Base-by-base conservation (phyloP, 2,113 vertebrate genomes). In the Podarcis raffonei region DNA sequence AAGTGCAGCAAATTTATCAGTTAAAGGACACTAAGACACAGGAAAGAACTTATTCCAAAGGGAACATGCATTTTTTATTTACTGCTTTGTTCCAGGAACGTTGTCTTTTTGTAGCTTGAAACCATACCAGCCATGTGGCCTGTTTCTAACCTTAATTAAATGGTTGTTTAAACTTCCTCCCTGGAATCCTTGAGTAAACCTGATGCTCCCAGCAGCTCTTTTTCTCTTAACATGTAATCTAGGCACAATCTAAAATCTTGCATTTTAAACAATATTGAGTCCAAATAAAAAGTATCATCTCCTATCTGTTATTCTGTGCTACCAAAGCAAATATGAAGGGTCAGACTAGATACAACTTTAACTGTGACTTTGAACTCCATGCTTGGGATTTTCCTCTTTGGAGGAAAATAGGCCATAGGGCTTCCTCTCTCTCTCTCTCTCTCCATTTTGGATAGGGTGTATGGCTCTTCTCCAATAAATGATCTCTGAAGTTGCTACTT, bases 1-100 rank as follows among this genome's bases (percentile, higher is more conserved):
- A 91, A 93, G 87, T 85, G 78, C 91, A 91, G 87, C 80, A 80
- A 78, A 37, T 84, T 53, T 87, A 91, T 94, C 92, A 90, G 57
- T 89, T 88, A 79, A 69, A 89, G 88, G 23, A 88, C n/a, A 68
- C 4, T 57, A 35, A 66, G 57, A 83, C 39, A 35, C 3, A 18
- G 57, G 42, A 8, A 66, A 68, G 39, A 76, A 42, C 59, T 53
- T 77, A 77, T 76, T 88, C 81, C 59, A 66, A 77, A 80, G 77
- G 66, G 66, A 87, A 7, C 66, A 71, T 59, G 22, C 81, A 65
- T 71, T 87, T 87, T 87, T 88, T 82, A 76, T 35, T 39, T 48
- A 88, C 71, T 65, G 8, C 79, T 82, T 83, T 88, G 39, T 84
- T 83, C 65, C 30, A 75, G 62, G 39, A 48, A 83, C 32, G 74